Conservation (phyloP, 2,797 vertebrate species). For the Adelosebastes latens region DNA sequence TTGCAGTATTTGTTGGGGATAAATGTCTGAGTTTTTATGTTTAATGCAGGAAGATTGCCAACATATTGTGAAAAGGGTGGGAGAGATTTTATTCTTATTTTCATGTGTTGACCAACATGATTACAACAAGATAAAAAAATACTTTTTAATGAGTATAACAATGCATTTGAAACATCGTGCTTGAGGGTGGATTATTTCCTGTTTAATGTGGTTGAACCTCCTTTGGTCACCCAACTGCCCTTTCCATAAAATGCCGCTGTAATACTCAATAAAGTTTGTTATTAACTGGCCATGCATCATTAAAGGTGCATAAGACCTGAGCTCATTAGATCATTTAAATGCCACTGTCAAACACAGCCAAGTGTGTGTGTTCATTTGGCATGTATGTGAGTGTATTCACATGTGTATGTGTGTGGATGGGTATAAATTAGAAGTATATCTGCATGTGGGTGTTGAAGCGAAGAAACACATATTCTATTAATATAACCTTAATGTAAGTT, state of each 20-base stretch:
- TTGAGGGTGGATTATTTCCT: slow-evolving; percentile 6
- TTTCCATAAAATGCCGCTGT: slow-evolving; percentile 45
- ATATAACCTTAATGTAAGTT: slow-evolving; percentile 1
- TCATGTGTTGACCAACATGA: background rate
- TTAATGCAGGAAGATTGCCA: background rate
- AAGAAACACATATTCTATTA: background rate
- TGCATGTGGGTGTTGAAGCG: background rate
- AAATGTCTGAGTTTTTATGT: background rate
- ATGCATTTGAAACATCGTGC: background rate
- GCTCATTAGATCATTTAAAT: slow-evolving; percentile 48
- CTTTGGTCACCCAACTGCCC: slow-evolving; percentile 22
- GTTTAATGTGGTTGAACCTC: slow-evolving; percentile 32
- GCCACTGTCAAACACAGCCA: slow-evolving; percentile 6
- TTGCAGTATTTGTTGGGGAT: background rate
- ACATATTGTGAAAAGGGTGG: background rate
- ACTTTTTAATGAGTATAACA: background rate
- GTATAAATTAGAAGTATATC: background rate
- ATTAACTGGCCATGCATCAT: slow-evolving; percentile 55
- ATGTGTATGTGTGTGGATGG: background rate
- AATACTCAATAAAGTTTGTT: slow-evolving; percentile 37
- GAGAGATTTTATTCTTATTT: background rate
- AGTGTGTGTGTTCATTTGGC: background rate
- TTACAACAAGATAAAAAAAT: background rate
- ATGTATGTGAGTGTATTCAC: background rate
- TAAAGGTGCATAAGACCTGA: slow-evolving; percentile 45